Percentiles rank a stretch among this genome's conserved stretches.
Conservation (phyloP, 1,140 invertebrate species). For the Drosophila tropicalis region DNA sequence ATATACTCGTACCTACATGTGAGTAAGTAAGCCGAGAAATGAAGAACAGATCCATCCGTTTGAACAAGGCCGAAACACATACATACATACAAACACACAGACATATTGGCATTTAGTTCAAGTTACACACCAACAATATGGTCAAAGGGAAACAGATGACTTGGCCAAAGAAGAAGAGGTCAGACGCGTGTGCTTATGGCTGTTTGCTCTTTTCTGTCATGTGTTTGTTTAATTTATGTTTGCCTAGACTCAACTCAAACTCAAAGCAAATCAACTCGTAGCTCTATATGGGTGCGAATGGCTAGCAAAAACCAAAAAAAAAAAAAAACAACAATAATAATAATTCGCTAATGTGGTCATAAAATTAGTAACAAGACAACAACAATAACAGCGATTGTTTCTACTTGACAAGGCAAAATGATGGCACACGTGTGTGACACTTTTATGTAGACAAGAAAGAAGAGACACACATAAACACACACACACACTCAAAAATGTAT, state of each 20-base stretch:
- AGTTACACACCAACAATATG: slow-evolving; percentile 1
- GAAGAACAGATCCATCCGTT: slow-evolving; percentile 10
- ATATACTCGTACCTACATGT: background rate
- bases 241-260: slow-evolving; percentile 41
- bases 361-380: slow-evolving; percentile 52
- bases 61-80: slow-evolving; percentile 2
- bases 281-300: slow-evolving; percentile 44
- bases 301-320: slow-evolving; percentile 39
- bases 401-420: slow-evolving; percentile 40
- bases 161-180: background rate
- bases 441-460: slow-evolving; percentile 25
- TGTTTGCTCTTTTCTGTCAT: slow-evolving; percentile 37
- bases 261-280: background rate
- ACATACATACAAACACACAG: background rate
- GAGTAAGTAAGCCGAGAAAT: background rate
- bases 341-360: slow-evolving; percentile 76
- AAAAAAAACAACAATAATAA: slow-evolving; percentile 69
- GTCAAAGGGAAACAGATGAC: slow-evolving; percentile 3
- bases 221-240: slow-evolving; percentile 66
- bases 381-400: slow-evolving; percentile 29
- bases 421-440: slow-evolving; percentile 58
- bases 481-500: background rate
- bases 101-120: slow-evolving; percentile 5
- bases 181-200: slow-evolving; percentile 15
- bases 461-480: slow-evolving; percentile 27